Evolutionary conservation across 2,888 invertebrate species (phyloP).

Genomic region (Biston stratarius): DNA sequence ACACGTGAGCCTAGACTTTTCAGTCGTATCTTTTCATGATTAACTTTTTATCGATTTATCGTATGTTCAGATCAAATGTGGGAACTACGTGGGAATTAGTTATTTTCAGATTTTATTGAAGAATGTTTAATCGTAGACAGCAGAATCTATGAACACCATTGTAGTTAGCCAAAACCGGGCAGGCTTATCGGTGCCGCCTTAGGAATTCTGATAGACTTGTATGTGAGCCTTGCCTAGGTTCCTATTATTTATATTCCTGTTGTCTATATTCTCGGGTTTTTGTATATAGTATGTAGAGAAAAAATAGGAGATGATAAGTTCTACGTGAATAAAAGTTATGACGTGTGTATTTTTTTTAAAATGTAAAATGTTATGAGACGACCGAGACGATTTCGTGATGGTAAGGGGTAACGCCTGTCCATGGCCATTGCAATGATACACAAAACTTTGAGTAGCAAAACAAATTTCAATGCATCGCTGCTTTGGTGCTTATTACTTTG

Average conservation of each 20-base stretch:
- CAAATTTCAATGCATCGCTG: too few relatives aligned
- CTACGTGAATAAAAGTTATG: background rate
- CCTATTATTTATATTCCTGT: conserved; percentile 38
- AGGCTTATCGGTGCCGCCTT: conserved; percentile 3
- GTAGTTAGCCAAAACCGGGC: conserved; percentile 2
- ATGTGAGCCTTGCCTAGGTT: conserved; percentile 7
- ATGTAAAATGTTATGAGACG: too few relatives aligned
- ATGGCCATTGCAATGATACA: too few relatives aligned
- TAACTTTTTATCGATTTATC: background rate
- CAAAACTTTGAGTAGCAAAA: too few relatives aligned
- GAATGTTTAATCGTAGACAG: background rate
- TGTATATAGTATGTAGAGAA: conserved; percentile 20
- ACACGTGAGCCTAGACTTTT: conserved; percentile 7
- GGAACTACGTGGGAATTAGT: background rate
- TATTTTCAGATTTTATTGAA: background rate
- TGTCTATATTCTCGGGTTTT: conserved; percentile 24
- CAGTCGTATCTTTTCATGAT: background rate
- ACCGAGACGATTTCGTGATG: too few relatives aligned
- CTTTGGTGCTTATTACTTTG: too few relatives aligned
- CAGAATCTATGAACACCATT: background rate
- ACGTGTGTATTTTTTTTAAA: too few relatives aligned
- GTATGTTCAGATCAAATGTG: background rate
- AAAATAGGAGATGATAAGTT: background rate
- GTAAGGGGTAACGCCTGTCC: too few relatives aligned
- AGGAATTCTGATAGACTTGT: conserved; percentile 25